phyloP scores from a whole-genome alignment of 64 coral and sea anemone genomes.

The Dendronephthya gigantea region DNA sequence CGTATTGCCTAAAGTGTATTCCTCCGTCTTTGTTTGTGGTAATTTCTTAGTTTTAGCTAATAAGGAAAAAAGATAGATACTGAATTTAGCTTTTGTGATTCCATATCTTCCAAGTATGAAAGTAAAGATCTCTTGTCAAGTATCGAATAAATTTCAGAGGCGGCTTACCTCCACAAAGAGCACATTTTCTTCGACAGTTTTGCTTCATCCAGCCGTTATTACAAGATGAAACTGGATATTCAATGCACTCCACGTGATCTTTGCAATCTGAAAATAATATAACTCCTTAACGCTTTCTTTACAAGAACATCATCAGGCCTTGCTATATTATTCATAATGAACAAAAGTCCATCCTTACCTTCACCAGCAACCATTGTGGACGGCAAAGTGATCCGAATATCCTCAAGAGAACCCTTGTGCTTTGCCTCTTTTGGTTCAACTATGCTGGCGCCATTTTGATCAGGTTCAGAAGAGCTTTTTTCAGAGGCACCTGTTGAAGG shows the following conservation, averaged over 20 bases:
- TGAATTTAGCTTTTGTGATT: not conserved
- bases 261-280: not conserved
- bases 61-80: not conserved
- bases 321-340: no score
- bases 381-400: not conserved
- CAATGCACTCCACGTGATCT: not conserved
- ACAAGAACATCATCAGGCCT: no score
- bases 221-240: not conserved
- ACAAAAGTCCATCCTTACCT: not conserved
- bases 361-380: not conserved
- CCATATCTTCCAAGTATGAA: not conserved
- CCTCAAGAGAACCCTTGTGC: not conserved
- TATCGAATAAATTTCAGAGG: no score
- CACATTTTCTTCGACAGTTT: not conserved
- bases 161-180: not conserved
- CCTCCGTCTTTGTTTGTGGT: not conserved
- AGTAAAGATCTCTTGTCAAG: no score
- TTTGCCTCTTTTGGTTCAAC: not conserved
- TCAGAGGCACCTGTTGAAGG: not conserved
- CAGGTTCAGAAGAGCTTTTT: not conserved
- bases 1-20: not conserved
- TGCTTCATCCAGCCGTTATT: not conserved
- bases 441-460: not conserved
- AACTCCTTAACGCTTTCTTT: not conserved
- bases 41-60: not conserved